Base-by-base conservation (phyloP, 2,113 vertebrate species). In the Psettodes erumei region DNA sequence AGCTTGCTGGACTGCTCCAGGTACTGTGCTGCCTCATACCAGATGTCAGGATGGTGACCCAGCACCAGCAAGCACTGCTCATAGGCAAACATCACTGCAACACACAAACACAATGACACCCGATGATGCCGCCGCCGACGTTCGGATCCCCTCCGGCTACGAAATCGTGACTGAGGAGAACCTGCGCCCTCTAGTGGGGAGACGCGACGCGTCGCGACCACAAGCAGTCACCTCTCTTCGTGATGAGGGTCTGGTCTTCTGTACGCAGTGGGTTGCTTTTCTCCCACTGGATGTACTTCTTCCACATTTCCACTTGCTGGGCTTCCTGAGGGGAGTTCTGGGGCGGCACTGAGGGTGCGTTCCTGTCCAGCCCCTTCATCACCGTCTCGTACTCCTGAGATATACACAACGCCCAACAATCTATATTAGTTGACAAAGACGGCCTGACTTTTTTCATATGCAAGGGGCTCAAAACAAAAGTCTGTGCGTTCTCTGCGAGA, bases 251-350 rank as follows among this genome's bases (percentile, higher is more conserved):
- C 90, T 99, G 98, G 89, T 99, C 98, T 88, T 99, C 98, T 54
- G 98, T 99, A 2, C 98, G 96, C 6, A 99, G 90, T 0, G 98
- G 97, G 89, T 99, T 99, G 89, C 98, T 98, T 83, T 99, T 99
- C 75, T 99, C 98, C 98, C 98, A 99, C 87, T 99, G 97, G 87
- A 99, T 99, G 77, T 99, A 99, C 32, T 98, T 99, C 86, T 99
- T 99, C 98, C 98, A 99, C 98, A 99, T 99, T 75, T 99, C 98
- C n/a, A 99, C 98, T 81, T 99, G 98, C 92, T 97, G 97, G 8
- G 98, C 96, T 86, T 99, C 98, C 48, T 99, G 98, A 1, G 98
- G 98, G 35, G 97, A 98, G 83, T 99, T 99, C 65, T 99, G 98
- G 0, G 98, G 98, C 15, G 98, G 98, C 6, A 99, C 97, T 0